Evolutionary conservation across 2,888 invertebrate genomes (phyloP), one percentile per base, ranked within the genome.

Genomic region (Gnatocerus cornutus): DNA sequence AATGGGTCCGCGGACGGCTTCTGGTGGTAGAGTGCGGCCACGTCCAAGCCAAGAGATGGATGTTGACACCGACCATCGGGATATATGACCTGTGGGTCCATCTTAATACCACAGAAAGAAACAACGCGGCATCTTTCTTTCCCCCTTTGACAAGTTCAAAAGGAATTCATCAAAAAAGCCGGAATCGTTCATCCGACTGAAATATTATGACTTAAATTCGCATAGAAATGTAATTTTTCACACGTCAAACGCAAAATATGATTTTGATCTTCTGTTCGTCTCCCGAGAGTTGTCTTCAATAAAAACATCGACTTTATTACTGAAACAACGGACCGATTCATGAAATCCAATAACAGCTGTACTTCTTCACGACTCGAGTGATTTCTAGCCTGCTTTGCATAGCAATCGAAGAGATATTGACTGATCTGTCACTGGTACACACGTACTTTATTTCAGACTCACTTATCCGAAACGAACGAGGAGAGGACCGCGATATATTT

Each of bases 241-340:
- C 78, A 79, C 79, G 83, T 83, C 83, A 80, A 76, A 77, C 76
- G 73, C 80, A 76, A 82, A 82, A 83, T 82, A 82, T 82, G 81
- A 82, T 81, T 82, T 82, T 82, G 82, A 82, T 82, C 82, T 82
- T 74, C 77, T 73, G 77, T 69, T 75, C 77, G 77, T 80, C 80
- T 78, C 82, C 59, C 30, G 80, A 77, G 82, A 78, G 77, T 78
- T 80, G 80, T 80, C 81, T 80, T 79, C 81, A 81, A 82, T 81
- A 82, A 82, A 83, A 82, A 81, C 81, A 82, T 81, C 79, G 78
- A 81, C 79, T 82, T 82, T 83, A 83, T 83, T 82, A 82, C 80
- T 74, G 80, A 77, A 80, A 82, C 81, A 78, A 78, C 79, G 78
- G 71, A 69, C 71, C 79, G 79, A 81, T 79, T 81, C 81, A 80